Conservation (phyloP, 2,888 invertebrate species). For the Oegoconia quadripuncta region DNA sequence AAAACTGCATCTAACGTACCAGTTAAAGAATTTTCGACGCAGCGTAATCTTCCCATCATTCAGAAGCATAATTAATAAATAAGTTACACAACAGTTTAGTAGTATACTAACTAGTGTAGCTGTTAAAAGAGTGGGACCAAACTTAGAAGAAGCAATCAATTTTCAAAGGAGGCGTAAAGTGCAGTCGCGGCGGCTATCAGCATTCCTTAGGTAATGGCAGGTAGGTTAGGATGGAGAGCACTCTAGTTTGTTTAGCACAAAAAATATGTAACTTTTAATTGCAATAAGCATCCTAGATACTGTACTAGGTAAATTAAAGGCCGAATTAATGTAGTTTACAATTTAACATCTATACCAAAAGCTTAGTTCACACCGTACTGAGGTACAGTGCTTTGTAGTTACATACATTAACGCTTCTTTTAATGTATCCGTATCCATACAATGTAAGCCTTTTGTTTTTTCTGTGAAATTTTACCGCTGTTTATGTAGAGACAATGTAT, state of each 20-base stretch:
- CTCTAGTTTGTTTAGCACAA: conserved; percentile 18
- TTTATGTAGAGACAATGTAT: conserved; percentile 72
- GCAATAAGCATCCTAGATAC: neutral
- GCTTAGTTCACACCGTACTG: neutral
- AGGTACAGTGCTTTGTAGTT: too few species aligned
- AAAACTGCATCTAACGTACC: neutral
- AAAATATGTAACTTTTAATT: neutral
- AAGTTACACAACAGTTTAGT: conserved; percentile 48
- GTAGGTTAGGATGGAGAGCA: conserved; percentile 29
- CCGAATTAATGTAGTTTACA: too few species aligned
- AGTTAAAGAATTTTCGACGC: conserved; percentile 10
- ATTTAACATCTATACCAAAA: neutral
- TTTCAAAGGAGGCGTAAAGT: conserved; percentile 58
- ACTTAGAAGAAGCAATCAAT: conserved; percentile 55
- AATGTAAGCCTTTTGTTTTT: conserved; percentile 35
- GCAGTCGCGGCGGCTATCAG: conserved; percentile 44
- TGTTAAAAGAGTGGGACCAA: conserved; percentile 47
- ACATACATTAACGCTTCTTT: neutral
- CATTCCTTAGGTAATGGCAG: conserved; percentile 52
- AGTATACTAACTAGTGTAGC: conserved; percentile 40
- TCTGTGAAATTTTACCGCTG: conserved; percentile 60
- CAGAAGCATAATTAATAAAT: conserved; percentile 40
- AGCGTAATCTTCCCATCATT: conserved; percentile 21
- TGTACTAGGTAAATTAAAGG: too few species aligned
- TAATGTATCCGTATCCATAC: conserved; percentile 27